Conservation (phyloP, 2,888 invertebrate genomes). For the Rhogogaster chlorosoma region DNA sequence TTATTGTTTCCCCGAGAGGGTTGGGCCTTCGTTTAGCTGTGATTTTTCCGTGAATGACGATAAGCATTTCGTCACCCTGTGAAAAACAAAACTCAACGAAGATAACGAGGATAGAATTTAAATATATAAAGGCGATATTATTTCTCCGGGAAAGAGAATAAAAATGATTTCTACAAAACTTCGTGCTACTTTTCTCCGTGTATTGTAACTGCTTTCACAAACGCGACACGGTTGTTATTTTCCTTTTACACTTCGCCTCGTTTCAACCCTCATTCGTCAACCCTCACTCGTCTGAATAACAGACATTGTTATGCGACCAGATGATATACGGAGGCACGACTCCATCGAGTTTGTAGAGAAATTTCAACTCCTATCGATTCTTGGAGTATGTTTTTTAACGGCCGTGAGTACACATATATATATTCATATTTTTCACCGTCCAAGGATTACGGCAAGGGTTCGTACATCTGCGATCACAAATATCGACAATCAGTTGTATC, state of each 20-base stretch:
- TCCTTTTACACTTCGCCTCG: not conserved
- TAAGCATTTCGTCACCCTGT: not conserved
- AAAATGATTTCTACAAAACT: not conserved
- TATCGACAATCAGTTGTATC: not conserved
- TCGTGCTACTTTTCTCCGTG: not conserved
- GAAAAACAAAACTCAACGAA: not conserved
- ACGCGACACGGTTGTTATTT: not conserved
- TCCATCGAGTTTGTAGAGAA: not conserved
- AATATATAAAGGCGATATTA: not conserved
- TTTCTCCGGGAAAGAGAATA: not conserved
- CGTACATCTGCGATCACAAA: not conserved
- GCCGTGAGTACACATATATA: not conserved
- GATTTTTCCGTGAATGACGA: not conserved
- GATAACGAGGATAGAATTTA: not conserved
- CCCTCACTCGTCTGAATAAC: not conserved
- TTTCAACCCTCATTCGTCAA: slow-evolving; percentile 15
- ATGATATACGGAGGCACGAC: not conserved
- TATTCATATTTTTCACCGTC: not conserved
- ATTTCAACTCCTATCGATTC: not conserved
- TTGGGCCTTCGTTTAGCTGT: slow-evolving; percentile 20
- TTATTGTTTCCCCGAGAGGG: slow-evolving; percentile 13
- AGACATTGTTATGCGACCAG: not conserved
- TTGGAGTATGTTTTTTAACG: not conserved
- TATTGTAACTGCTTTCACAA: not conserved
- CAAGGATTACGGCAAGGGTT: not conserved